Evolutionary conservation across 2,797 vertebrate species (phyloP), one percentile per base, ranked within the genome.

Genomic region (Aulostomus chinensis): DNA sequence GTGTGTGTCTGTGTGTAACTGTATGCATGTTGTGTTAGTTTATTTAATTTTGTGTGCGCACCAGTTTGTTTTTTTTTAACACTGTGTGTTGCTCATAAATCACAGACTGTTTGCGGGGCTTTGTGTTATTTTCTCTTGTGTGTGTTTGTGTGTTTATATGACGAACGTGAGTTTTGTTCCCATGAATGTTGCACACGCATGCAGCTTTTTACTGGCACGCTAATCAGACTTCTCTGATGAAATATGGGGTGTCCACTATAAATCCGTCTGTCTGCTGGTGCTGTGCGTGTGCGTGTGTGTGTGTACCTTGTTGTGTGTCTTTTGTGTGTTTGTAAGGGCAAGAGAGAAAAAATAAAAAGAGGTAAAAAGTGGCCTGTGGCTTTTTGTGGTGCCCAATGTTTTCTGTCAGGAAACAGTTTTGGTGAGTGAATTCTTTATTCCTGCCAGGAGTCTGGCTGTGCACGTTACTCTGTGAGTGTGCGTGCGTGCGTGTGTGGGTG

Each of bases 211-310:
- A 52, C 56, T 59, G 53, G 64, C 38, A 50, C 69, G 74, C 70
- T 76, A 83, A 83, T 87, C 84, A 83, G 68, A 67, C 59, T 40
- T 59, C 36, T 77, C 59, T 68, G 68, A 79, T 87, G 73, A 85
- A 81, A 82, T 78, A 83, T 52, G 66, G 54, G 61, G 31, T 68
- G 58, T 76, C 68, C 57, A 13, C 74, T 64, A 70, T 81, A 71
- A 83, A 78, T 78, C 57, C 55, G 61, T 52, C 62, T 62, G 72
- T 72, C 47, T 59, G 60, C 47, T 68, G 40, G 21, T 59, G 51
- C 14, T 31, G 13, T 51, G 57, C 57, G 62, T 41, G 18, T 46
- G 52, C 60, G 26, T 55, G 47, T 68, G 30, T 31, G 22, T 53
- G 57, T 39, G 18, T 45, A 55, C 26, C 10, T 29, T 22, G 21